Base-by-base conservation (phyloP, 2,888 invertebrate species). In the Ptilodon capucinus region DNA sequence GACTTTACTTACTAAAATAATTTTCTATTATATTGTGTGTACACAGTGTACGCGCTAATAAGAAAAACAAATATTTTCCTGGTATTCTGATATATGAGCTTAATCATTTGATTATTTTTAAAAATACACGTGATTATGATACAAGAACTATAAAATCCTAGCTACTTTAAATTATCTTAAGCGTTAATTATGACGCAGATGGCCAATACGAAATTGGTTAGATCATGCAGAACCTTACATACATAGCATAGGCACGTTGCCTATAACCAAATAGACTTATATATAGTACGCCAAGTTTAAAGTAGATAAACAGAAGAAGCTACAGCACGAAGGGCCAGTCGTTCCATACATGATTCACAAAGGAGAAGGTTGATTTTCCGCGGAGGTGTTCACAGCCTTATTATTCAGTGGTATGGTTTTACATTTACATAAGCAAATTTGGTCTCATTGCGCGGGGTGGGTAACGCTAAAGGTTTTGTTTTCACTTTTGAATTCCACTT, bases 341-440 rank as follows among this genome's bases (percentile, higher is more conserved):
- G 44, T 69, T 71, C 70, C 73, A 78, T 80, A 71, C 64, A 77
- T 71, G 72, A 77, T 74, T 71, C 72, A 76, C 69, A 71, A 69
- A 72, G 66, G 48, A 54, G 44, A 55, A 54, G 69, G 74, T 73
- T 74, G 74, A 72, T 72, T 74, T 74, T 74, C 62, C 62, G 60
- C 54, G 57, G 40, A 67, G 64, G 67, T 68, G 67, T 65, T 60
- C 60, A 40, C 51, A 18, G 39, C 58, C 77, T 58, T 70, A 74
- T 75, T 76, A 78, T 76, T 76, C 74, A 77, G 60, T 48, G 60
- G 54, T 64, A 68, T 63, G 66, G 64, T 61, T 62, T 66, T 58
- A 60, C 62, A 74, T 79, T 77, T 77, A 70, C 75, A 75, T 74
- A 74, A 73, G 62, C 62, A 74, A 76, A 77, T 79, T 38, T 79